Conservation (phyloP, 2,113 vertebrate species). For the Romanogobio albipinnatus region DNA sequence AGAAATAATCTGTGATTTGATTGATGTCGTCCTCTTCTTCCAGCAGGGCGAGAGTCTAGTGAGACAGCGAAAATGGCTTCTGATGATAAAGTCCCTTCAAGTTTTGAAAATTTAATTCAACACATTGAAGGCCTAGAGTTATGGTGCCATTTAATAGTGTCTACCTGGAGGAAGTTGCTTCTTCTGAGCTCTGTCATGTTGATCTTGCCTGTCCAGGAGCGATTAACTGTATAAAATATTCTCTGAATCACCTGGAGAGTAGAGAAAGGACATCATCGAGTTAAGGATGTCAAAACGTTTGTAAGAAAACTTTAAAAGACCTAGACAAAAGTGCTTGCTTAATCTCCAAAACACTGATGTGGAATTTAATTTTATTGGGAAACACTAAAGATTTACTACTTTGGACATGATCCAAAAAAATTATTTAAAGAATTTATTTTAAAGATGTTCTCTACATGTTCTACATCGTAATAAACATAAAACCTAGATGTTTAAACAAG, state of each 20-base stretch:
- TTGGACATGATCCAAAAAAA: background rate
- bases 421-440: background rate
- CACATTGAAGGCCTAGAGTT: background rate
- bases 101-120: background rate
- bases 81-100: background rate
- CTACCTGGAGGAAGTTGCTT: conserved; percentile 97
- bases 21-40: conserved; percentile 99
- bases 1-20: conserved; percentile 99
- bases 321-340: background rate
- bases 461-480: background rate
- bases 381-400: background rate
- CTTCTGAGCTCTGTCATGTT: conserved; percentile 91
- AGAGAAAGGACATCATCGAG: background rate
- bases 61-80: background rate
- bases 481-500: background rate
- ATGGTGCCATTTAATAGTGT: conserved; percentile 16
- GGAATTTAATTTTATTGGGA: too few relatives aligned
- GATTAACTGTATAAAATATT: conserved; percentile 98
- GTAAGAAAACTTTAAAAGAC: background rate
- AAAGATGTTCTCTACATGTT: background rate
- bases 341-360: background rate
- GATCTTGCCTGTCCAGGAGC: conserved; percentile 97
- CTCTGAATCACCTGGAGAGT: conserved; percentile 90
- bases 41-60: conserved; percentile 91
- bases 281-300: background rate